Evolutionary conservation across 53 echinoderm and acorn worm species (phyloP).

Genomic region (Temnopleurus reevesii): DNA sequence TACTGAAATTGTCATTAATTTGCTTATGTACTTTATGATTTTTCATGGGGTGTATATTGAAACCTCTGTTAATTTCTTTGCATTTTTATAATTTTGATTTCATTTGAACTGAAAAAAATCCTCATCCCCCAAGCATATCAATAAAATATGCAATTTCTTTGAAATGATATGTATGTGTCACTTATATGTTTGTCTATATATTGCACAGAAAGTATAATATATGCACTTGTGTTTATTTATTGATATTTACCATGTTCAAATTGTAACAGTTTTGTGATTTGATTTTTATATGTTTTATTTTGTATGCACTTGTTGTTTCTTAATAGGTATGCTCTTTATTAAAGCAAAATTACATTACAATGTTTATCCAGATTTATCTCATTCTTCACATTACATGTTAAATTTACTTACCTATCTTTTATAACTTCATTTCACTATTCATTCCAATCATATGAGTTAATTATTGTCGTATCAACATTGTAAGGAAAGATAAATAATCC

Average conservation of each 20-base stretch:
- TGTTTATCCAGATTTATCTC: too few relatives aligned
- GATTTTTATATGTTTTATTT: too few relatives aligned
- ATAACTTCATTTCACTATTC: too few relatives aligned
- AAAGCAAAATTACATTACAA: not conserved
- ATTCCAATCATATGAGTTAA: too few relatives aligned
- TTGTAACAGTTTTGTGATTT: not conserved
- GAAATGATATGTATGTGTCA: not conserved
- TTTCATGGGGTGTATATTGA: not conserved
- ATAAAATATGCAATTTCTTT: not conserved
- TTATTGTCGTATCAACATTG: too few relatives aligned
- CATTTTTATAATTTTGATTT: not conserved
- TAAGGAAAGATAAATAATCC: too few relatives aligned
- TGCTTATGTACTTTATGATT: conserved; percentile 19
- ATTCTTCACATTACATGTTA: too few relatives aligned
- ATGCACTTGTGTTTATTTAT: not conserved
- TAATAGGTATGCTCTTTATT: not conserved
- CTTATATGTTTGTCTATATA: not conserved
- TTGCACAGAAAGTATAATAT: conserved; percentile 10
- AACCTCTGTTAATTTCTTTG: not conserved
- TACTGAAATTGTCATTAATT: not conserved
- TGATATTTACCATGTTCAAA: not conserved
- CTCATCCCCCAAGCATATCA: not conserved
- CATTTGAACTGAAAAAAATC: not conserved
- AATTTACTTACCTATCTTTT: too few relatives aligned
- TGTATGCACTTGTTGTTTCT: not conserved